A percentile compares a stretch with the other conserved stretches of the same genome.
phyloP scores from a whole-genome alignment of 2,113 vertebrate species.

The Osmerus mordax region DNA sequence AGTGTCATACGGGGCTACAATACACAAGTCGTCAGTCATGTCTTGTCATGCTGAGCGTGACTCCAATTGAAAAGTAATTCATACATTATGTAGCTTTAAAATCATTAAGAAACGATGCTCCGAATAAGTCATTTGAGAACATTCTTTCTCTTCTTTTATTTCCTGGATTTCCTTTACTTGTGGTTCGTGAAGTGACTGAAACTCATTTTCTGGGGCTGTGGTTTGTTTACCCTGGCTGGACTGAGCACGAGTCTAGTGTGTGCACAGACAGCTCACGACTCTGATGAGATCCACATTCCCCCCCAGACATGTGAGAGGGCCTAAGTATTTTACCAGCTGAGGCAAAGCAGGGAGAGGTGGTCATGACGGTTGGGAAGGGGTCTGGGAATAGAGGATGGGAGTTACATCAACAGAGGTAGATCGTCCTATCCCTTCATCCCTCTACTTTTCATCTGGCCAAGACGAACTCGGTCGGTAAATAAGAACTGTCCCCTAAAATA shows the following conservation, averaged over 20 bases:
- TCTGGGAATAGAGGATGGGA: too few species aligned
- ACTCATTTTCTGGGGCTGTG: slow-evolving; percentile 28
- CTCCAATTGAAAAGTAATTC: background rate
- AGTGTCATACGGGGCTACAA: background rate
- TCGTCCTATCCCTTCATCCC: too few species aligned
- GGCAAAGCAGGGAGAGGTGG: slow-evolving; percentile 20
- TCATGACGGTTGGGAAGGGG: slow-evolving; percentile 9
- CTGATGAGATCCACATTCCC: slow-evolving; percentile 61
- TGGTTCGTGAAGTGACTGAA: slow-evolving; percentile 57
- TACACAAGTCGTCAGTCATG: background rate
- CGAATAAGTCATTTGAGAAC: background rate
- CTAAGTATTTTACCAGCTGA: slow-evolving; percentile 65
- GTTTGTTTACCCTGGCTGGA: slow-evolving; percentile 63
- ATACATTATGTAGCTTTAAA: background rate
- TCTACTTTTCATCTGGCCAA: too few species aligned
- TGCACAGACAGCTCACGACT: slow-evolving; percentile 38
- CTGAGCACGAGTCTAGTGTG: slow-evolving; percentile 32
- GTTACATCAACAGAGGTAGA: too few species aligned
- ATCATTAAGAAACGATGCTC: too few species aligned
- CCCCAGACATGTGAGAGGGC: slow-evolving; percentile 52
- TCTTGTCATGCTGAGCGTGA: background rate
- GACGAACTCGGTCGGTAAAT: too few species aligned
- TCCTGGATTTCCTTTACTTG: slow-evolving; percentile 54
- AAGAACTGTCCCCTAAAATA: too few species aligned
- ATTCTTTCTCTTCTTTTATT: slow-evolving; percentile 44